phyloP scores from a whole-genome alignment of 2,113 vertebrate genomes.

The Micronycteris hirsuta region DNA sequence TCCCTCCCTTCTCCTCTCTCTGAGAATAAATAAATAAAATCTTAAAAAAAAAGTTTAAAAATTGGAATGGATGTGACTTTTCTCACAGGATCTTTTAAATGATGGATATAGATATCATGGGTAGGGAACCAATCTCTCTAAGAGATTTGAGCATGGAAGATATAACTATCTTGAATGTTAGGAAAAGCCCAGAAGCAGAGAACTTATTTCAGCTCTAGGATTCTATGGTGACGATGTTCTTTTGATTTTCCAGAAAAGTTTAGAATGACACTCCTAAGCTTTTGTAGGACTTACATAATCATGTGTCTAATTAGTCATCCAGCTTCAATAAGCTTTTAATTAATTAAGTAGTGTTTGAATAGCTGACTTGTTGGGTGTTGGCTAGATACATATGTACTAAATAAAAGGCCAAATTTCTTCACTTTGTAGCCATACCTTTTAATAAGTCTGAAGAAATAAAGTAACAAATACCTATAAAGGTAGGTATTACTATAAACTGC shows the following conservation, averaged over 20 bases:
- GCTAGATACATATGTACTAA: constrained; percentile 41
- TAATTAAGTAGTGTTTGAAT: constrained; percentile 60
- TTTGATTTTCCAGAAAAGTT: background rate
- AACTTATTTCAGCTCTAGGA: background rate
- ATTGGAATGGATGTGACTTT: background rate
- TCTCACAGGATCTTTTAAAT: background rate
- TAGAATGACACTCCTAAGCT: constrained; percentile 1
- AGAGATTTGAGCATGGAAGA: background rate
- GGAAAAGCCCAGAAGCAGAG: background rate
- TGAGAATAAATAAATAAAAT: no score
- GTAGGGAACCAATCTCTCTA: background rate
- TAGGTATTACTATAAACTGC: background rate
- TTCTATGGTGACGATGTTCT: background rate
- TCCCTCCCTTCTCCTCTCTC: no score
- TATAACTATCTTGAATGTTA: background rate
- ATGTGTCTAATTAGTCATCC: constrained; percentile 33
- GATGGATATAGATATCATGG: background rate
- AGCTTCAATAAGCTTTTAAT: constrained; percentile 57
- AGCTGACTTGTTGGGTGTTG: constrained; percentile 42
- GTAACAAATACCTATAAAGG: background rate
- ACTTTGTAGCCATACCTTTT: constrained; percentile 15
- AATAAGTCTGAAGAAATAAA: constrained; percentile 47
- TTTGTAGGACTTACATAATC: constrained; percentile 1
- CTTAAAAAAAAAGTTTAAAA: no score
- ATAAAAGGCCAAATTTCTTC: constrained; percentile 60